Evolutionary conservation across 1,140 invertebrate genomes (phyloP), one percentile per base, ranked within the genome.

Genomic region (Ooceraea biroi): DNA sequence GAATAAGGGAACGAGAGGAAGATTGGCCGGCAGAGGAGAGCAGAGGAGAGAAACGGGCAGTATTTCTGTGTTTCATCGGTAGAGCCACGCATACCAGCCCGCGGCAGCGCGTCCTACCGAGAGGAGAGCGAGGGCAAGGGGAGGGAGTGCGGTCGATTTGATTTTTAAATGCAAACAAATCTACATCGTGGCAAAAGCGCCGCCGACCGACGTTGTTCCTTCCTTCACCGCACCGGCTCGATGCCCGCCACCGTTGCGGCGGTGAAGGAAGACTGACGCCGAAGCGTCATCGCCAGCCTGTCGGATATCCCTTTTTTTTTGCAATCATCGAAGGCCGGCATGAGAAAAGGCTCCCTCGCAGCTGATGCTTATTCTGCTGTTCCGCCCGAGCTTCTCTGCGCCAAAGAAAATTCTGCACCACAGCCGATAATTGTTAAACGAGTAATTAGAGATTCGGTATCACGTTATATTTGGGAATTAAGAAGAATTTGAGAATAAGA

Each of bases 91-190:
- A 94, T 93, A 92, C 92, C 92, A 90, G 92, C 83, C 89, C 85
- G 63, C 68, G 46, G 73, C 69, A 74, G 72, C 57, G 77, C 46
- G 77, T 82, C 73, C 85, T 80, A 84, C 84, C 85, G 86, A 76
- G 89, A 84, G 84, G 88, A 86, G 84, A 86, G 73, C 50, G 52
- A 50, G 60, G 57, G 46, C 19, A 68, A 50, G 44, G 58, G 46
- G 83, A 60, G 78, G 88, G 86, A 87, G 82, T 78, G 72, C 58
- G 86, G 80, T 72, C 83, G 92, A 94, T 94, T 94, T 94, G 94
- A 94, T 94, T 94, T 94, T 94, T 94, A 94, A 94, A 94, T 94
- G 94, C 93, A 94, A 94, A 94, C 93, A 94, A 94, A 94, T 94
- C 93, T 94, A 94, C 93, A 94, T 94, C 89, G 92, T 91, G 91